Evolutionary conservation across 2,888 invertebrate genomes (phyloP).

Genomic region (Mesoligia furuncula): DNA sequence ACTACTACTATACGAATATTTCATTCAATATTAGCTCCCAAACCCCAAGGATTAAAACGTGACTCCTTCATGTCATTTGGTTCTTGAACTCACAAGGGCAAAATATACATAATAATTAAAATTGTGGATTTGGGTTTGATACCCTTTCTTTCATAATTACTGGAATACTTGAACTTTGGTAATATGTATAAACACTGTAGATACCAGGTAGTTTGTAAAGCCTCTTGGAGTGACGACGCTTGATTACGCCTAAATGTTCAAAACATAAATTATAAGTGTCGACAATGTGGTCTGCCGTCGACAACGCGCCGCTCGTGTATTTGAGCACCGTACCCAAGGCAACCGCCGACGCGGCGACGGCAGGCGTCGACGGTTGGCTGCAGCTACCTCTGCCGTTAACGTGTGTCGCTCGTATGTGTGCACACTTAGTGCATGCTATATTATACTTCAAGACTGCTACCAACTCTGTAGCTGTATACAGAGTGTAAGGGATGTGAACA

Average conservation of each 20-base stretch:
- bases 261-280: neutral
- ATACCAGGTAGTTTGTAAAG: neutral
- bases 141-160: constrained; percentile 24
- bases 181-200: neutral
- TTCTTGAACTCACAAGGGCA: constrained; percentile 28
- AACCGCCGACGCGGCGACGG: no score
- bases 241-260: neutral
- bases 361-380: no score
- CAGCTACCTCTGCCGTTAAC: neutral
- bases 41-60: constrained; percentile 34
- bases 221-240: neutral
- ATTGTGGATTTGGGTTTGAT: constrained; percentile 14
- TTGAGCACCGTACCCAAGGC: no score
- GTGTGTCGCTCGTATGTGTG: neutral
- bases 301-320: neutral
- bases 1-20: neutral
- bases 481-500: neutral
- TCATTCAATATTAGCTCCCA: constrained; percentile 4
- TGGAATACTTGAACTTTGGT: constrained; percentile 15
- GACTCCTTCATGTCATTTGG: constrained; percentile 17
- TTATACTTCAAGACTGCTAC: no score
- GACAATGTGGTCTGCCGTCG: neutral
- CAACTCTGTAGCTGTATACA: neutral
- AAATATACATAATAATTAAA: constrained; percentile 44
- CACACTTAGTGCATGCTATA: neutral